A percentile compares a stretch with the other conserved stretches of the same genome.
Evolutionary conservation across 2,888 invertebrate species (phyloP).

Genomic region (Agapetus fuscipes): DNA sequence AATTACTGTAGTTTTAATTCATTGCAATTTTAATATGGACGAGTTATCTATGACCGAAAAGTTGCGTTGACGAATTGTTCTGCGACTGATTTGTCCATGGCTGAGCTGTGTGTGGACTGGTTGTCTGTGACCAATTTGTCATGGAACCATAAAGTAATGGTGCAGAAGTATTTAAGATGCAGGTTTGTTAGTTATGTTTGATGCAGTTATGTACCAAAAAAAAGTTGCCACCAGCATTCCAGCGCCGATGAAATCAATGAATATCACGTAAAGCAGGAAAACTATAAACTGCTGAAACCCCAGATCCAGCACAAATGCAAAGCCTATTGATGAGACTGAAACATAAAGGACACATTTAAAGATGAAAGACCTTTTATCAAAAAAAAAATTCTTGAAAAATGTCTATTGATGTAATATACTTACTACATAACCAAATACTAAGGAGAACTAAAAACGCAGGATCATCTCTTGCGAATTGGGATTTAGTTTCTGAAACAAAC

Average conservation of each 20-base stretch:
- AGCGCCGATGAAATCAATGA: conserved; percentile 87
- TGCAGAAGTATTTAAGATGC: neutral
- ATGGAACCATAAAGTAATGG: neutral
- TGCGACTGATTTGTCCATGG: too few species aligned
- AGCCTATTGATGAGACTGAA: conserved; percentile 83
- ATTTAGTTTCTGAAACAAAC: conserved; percentile 77
- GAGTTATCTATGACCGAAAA: too few species aligned
- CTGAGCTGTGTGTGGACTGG: too few species aligned
- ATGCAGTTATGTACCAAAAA: conserved; percentile 78
- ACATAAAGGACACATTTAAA: too few species aligned
- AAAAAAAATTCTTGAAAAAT: too few species aligned
- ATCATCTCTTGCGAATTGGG: conserved; percentile 98
- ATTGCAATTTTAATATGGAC: too few species aligned
- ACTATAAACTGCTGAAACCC: conserved; percentile 59
- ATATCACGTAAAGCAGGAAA: conserved; percentile 84
- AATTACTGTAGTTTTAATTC: too few species aligned
- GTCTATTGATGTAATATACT: too few species aligned
- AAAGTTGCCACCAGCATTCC: conserved; percentile 80
- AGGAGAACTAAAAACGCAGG: conserved; percentile 95
- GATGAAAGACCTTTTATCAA: too few species aligned
- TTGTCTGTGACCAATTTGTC: too few species aligned
- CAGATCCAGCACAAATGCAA: conserved; percentile 69
- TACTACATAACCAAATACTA: conserved; percentile 72
- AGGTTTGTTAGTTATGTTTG: conserved; percentile 27
- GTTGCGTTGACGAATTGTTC: too few species aligned